These are phyloP conservation scores for Penaeus monodon DNA, from an alignment of 2,888 invertebrate species.

Conservation along the genomic window DNA sequence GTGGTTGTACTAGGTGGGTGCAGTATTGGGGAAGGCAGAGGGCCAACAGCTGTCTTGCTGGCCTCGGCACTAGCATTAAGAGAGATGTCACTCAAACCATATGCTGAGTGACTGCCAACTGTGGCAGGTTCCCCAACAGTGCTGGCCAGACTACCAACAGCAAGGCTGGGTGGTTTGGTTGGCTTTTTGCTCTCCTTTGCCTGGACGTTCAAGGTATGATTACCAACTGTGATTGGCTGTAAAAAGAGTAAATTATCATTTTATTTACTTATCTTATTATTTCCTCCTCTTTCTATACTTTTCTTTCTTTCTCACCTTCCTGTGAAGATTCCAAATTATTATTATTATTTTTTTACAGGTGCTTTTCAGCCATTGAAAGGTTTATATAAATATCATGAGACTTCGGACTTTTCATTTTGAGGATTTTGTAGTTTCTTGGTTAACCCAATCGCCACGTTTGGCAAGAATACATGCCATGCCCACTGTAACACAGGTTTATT, in stretches of 20 bases:
- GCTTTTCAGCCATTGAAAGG: too few relatives aligned
- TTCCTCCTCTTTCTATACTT: too few relatives aligned
- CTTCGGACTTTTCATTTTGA: too few relatives aligned
- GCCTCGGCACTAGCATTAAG: conserved; percentile 31
- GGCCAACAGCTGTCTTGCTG: conserved; percentile 18
- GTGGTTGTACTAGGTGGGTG: conserved; percentile 33
- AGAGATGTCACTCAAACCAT: conserved; percentile 45
- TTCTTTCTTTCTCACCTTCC: too few relatives aligned
- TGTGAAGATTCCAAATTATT: too few relatives aligned
- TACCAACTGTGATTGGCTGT: conserved; percentile 52
- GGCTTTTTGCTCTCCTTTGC: conserved; percentile 47
- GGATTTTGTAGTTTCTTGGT: too few relatives aligned
- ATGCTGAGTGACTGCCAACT: conserved; percentile 22
- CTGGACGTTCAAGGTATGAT: conserved; percentile 55
- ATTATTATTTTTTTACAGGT: too few relatives aligned
- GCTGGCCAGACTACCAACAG: conserved; percentile 7
- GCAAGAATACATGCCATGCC: too few relatives aligned
- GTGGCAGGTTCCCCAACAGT: conserved; percentile 1
- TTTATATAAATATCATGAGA: too few relatives aligned
- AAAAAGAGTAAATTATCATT: conserved; percentile 39
- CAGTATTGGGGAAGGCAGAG: conserved; percentile 30
- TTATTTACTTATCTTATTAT: not conserved
- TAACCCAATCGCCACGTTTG: too few relatives aligned
- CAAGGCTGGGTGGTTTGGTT: conserved; percentile 33
- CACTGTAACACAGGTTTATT: too few relatives aligned